Conservation (phyloP, 2,113 vertebrate genomes). For the Marmota flaviventris region DNA sequence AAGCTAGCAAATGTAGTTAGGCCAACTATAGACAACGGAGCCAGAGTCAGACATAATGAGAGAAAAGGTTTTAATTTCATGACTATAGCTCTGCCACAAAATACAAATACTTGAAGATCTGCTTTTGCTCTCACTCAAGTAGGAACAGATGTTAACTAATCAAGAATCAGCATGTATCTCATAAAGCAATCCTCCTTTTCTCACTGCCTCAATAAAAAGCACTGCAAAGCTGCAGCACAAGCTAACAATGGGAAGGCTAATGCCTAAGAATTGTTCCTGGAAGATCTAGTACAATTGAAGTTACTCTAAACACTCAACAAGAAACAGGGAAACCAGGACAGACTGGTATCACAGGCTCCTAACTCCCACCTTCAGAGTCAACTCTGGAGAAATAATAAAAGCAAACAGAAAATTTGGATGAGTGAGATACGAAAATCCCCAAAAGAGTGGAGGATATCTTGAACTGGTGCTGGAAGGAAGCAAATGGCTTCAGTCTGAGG, state of each 20-base stretch:
- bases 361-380: not conserved
- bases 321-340: not conserved
- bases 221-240: not conserved
- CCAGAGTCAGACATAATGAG: not conserved
- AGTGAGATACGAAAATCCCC: not conserved
- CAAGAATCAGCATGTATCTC: not conserved
- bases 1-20: not conserved
- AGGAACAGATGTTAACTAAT: not conserved
- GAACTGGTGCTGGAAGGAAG: not conserved
- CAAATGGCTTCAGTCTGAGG: not conserved
- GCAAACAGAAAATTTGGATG: not conserved
- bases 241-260: not conserved
- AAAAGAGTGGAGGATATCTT: not conserved
- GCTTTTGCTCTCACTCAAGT: not conserved
- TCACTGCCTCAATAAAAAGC: not conserved
- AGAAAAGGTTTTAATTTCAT: not conserved
- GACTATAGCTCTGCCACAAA: not conserved
- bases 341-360: not conserved
- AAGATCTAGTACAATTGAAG: not conserved
- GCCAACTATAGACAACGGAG: not conserved
- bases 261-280: not conserved
- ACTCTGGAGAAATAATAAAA: conserved; percentile 4
- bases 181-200: not conserved
- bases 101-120: not conserved
- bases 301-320: not conserved